Conservation (phyloP, 2,113 vertebrate species). For the Pseudolaguvia tuberculata region DNA sequence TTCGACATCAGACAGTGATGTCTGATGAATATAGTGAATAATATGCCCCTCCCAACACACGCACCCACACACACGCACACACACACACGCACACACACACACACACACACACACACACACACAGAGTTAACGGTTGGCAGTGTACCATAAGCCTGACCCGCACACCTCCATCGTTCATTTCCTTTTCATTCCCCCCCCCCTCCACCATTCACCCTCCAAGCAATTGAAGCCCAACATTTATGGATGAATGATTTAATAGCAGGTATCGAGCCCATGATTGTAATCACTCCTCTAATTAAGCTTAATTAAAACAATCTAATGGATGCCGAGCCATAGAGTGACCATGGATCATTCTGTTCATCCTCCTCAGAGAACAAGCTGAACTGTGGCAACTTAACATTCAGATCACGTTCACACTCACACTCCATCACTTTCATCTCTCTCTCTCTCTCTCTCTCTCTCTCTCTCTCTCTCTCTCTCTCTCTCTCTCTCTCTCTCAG, state of each 20-base stretch:
- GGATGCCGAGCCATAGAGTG: conserved; percentile 77
- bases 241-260: conserved; percentile 91
- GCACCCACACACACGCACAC: conserved; percentile 67
- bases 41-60: background rate
- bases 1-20: too few species aligned
- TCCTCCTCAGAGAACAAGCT: conserved; percentile 35
- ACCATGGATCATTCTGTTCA: conserved; percentile 67
- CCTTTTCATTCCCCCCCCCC: conserved; percentile 34
- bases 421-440: conserved; percentile 41
- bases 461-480: background rate
- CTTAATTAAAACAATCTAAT: conserved; percentile 96
- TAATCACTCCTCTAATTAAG: conserved; percentile 96
- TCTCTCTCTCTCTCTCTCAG: background rate
- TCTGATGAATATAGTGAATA: too few species aligned
- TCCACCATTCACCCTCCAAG: too few species aligned
- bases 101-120: conserved; percentile 61
- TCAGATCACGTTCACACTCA: conserved; percentile 58
- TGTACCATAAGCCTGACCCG: conserved; percentile 60
- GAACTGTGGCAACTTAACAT: conserved; percentile 54
- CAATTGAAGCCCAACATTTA: conserved; percentile 91
- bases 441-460: conserved; percentile 13
- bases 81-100: too few species aligned
- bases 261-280: conserved; percentile 93
- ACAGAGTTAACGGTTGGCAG: conserved; percentile 83
- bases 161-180: conserved; percentile 31